Percentiles rank a stretch among this genome's conserved stretches.
Evolutionary conservation across 1,140 invertebrate species (phyloP).

Genomic region (Brachionus plicatilis): DNA sequence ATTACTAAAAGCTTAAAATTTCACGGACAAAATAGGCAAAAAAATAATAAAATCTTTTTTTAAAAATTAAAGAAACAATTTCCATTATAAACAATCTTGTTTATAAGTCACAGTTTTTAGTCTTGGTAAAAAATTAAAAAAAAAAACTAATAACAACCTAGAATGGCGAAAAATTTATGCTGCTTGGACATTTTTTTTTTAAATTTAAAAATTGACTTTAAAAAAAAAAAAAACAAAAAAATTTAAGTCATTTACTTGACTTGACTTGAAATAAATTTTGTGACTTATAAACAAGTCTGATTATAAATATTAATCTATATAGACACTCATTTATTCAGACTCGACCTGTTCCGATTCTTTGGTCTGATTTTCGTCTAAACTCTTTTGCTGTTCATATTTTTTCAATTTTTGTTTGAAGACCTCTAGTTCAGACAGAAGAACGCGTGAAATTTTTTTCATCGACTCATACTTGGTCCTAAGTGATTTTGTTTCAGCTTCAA

Average conservation of each 20-base stretch:
- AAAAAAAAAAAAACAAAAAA: background rate
- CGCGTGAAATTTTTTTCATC: conserved; percentile 76
- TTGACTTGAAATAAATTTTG: too few species aligned
- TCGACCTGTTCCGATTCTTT: background rate
- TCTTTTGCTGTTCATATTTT: background rate
- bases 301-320: background rate
- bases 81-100: too few species aligned
- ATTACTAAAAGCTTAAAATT: too few species aligned
- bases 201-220: too few species aligned
- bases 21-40: too few species aligned
- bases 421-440: conserved; percentile 62
- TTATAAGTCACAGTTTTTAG: too few species aligned
- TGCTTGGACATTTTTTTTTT: too few species aligned
- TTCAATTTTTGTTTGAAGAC: conserved; percentile 41
- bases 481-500: conserved; percentile 63
- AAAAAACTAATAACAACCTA: too few species aligned
- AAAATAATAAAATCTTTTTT: too few species aligned
- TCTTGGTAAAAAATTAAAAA: too few species aligned
- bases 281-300: background rate
- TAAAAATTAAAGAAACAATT: too few species aligned
- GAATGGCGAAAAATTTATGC: too few species aligned
- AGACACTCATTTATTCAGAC: background rate
- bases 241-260: background rate
- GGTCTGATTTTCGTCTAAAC: background rate
- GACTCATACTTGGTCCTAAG: conserved; percentile 66